Evolutionary conservation across 2,113 vertebrate genomes (phyloP), one percentile per base, ranked within the genome.

Genomic region (Rhipidura dahli): DNA sequence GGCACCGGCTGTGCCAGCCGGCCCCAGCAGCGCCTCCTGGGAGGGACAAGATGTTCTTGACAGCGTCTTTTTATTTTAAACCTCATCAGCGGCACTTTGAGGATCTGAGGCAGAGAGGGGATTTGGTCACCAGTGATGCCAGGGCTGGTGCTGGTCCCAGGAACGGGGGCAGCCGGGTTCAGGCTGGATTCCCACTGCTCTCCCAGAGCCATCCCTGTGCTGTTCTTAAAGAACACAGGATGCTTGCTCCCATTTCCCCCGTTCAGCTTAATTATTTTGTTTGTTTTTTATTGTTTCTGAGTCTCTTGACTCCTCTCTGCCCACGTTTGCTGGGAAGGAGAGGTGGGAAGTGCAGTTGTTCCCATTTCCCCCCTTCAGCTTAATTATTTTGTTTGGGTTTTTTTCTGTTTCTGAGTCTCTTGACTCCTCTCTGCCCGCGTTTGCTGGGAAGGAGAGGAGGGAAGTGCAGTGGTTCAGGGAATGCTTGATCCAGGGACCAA

Each of bases 1-100:
- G 7, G 68, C 4, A 15, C 69, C 2, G 3, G 50, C 83, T 2
- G 27, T 49, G 91, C 89, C 95, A 92, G 79, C 54, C 54, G 0
- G 71, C 69, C 71, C 68, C 86, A 26, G 69, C 50, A 31, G 80
- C 4, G n/a, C 49, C 61, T 91, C 60, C 40, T 44, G 13, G 2
- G 45, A 14, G 37, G 92, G 75, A 85, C 90, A 15, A 22, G 78
- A 80, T 93, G 91, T 92, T 95, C 91, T 71, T 69, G 47, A 45
- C 47, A 21, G 56, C 7, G 35, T 73, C 56, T 77, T 68, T 76
- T 68, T 76, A 65, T 66, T 82, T 71, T 26, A 75, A 89, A 51
- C 75, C 70, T 91, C 65, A 31, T 87, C 64, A 93, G 70, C 70
- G 57, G 65, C 37, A 72, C 70, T 90, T 88, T 49, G 39, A 47